Evolutionary conservation across 2,888 invertebrate genomes (phyloP), one percentile per base, ranked within the genome.

Genomic region (Tenthredo notha): DNA sequence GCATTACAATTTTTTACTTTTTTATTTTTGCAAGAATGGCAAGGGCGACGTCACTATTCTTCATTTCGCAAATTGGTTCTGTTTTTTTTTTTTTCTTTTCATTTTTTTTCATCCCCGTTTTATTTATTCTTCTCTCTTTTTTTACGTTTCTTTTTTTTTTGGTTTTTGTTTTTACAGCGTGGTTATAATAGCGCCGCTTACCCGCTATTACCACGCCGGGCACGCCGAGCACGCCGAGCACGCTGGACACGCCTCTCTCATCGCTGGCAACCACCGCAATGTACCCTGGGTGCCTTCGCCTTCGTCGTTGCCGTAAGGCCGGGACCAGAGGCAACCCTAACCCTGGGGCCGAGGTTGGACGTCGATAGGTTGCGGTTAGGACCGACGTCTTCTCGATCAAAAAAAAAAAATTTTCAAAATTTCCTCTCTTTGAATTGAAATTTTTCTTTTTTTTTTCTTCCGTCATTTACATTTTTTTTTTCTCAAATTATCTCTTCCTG

Each of bases 191-290:
- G 84, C 84, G 78, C 75, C 84, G 84, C 87, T 89, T 90, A 88
- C 88, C 88, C 87, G 90, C 87, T 89, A 88, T 91, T 89, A 90
- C 86, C 87, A 86, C 88, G 84, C 80, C 80, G 80, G 61, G 80
- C 61, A 80, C 80, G 80, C 80, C 80, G 80, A 61, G 80, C 80
- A 80, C 80, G 80, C 58, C 80, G 80, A 50, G 80, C 88, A 86
- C 87, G 84, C 87, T 86, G 87, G 89, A 87, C 88, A 88, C 91
- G 90, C 91, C 91, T 88, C 88, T 88, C 89, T 91, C 89, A 90
- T 91, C 90, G 89, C 90, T 90, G 88, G 87, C 87, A 87, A 87
- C 87, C 87, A 77, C 78, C 84, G 80, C 80, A 80, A 80, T 72
- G 40, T 54, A 47, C 80, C 25, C 37, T 40, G 40, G 80, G 78